These are phyloP conservation scores for Sander vitreus DNA, from an alignment of 2,113 vertebrate species.

Conservation along the genomic window DNA sequence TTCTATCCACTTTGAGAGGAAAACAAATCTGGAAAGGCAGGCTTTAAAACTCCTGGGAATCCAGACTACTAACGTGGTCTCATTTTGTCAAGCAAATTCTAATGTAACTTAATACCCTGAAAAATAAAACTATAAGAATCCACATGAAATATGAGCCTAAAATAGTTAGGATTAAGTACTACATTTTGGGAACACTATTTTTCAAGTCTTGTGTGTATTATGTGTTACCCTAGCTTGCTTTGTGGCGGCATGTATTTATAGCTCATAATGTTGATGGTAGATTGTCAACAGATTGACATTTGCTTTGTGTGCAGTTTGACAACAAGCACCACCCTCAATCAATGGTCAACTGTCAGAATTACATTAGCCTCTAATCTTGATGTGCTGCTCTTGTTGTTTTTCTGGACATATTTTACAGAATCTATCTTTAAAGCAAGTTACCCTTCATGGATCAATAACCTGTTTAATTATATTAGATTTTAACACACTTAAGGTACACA, in stretches of 20 bases:
- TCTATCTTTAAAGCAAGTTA: slow-evolving; percentile 11
- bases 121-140: slow-evolving; percentile 15
- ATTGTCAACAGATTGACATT: slow-evolving; percentile 37
- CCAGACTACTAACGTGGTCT: background rate
- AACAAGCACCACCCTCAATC: slow-evolving; percentile 40
- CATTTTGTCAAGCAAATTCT: slow-evolving; percentile 23
- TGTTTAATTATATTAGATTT: slow-evolving; percentile 28
- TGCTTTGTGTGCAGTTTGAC: slow-evolving; percentile 31
- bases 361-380: slow-evolving; percentile 45
- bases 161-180: slow-evolving; percentile 1
- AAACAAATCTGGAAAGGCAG: slow-evolving; percentile 8
- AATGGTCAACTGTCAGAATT: slow-evolving; percentile 33
- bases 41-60: slow-evolving; percentile 6
- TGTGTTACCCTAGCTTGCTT: background rate
- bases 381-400: slow-evolving; percentile 28
- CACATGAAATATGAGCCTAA: slow-evolving; percentile 16
- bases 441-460: slow-evolving; percentile 6
- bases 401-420: slow-evolving; percentile 20
- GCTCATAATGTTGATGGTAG: slow-evolving; percentile 30
- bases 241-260: slow-evolving; percentile 47
- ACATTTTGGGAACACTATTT: slow-evolving; percentile 7
- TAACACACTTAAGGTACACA: slow-evolving; percentile 21
- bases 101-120: slow-evolving; percentile 15
- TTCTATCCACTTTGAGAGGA: background rate
- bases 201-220: background rate